Base-by-base conservation (phyloP, 2,797 vertebrate species). In the Cryptoprocta ferox region DNA sequence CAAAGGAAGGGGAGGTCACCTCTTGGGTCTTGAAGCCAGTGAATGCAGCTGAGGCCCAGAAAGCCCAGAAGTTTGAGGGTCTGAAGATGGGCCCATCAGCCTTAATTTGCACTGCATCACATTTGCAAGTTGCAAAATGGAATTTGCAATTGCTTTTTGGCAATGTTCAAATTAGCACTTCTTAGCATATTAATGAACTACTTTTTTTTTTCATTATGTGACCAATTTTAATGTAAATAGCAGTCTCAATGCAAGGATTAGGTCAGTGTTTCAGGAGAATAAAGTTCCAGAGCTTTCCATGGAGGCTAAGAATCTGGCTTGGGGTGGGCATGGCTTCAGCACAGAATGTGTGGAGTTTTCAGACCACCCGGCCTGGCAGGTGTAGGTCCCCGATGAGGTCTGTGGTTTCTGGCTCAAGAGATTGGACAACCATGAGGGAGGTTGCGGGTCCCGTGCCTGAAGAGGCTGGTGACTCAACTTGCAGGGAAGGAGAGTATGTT, bases 121-220 rank as follows among this genome's bases (percentile, higher is more conserved):
- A 98, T 98, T 98, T 98, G 97, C 93, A 87, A 85, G 26, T 98
- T 98, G 97, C 97, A 97, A 98, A 98, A 97, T 94, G 45, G 97
- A 98, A 97, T 98, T 98, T 98, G 94, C 63, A 96, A 97, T 98
- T 97, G 79, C 79, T 97, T 98, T 98, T 98, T 92, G 30, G 96
- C 97, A 98, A 66, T 75, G 94, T 98, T 98, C 98, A 98, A 98
- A 99, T 98, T 98, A 98, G 96, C 94, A 89, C 98, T 98, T 98
- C 95, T 96, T 98, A 97, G 89, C 92, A 94, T 98, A 98, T 98
- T 98, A 98, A 98, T 97, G 97, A 98, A 95, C 91, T 93, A 92
- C 48, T 95, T 98, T 87, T 68, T 68, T 97, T 95, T 97, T 88
- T 75, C 95, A 87, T 97, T 98, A 98, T 98, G 91, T 98, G 98